Evolutionary conservation across 2,113 vertebrate species (phyloP), one percentile per base, ranked within the genome.

Genomic region (Tetrao urogallus): DNA sequence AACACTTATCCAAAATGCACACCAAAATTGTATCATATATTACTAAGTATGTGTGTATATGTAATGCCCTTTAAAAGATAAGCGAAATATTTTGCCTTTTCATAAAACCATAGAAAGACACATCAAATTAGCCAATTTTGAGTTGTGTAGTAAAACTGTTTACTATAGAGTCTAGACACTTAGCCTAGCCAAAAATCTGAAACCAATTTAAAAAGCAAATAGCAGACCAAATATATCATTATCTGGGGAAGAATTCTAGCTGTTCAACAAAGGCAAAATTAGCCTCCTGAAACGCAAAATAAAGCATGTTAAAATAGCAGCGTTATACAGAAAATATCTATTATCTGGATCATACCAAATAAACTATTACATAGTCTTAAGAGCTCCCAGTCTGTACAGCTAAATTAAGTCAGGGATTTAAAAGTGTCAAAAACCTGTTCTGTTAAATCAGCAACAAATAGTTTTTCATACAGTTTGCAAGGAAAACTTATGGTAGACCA

Each of bases 171-270:
- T 52, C 38, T 61, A 80, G 52, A 45, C 71, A 79, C 7, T 50
- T 50, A 91, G 5, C 45, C 13, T 84, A 82, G 67, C 32, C 56
- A 87, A 90, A 93, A 94, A 69, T 87, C 42, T 93, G 80, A 90
- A 94, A 93, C 45, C 48, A 90, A 88, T 93, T 75, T 87, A 64
- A 90, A 94, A 94, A 80, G 17, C 71, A 94, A 94, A 94, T 78
- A 64, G 8, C 27, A 91, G 70, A 91, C 70, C n/a, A 84, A 95
- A 88, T 61, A 87, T 40, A 72, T 81, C 36, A 90, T 95, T 92
- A 95, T 36, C 32, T 75, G 48, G 67, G 58, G 47, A 79, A 81
- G 43, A 13, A 76, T 67, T 67, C 58, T 86, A 89, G 54, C 56
- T 77, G 32, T 22, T 93, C 57, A 86, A 86, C 12, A 32, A 61